A percentile compares a stretch with the other conserved stretches of the same genome.
These are phyloP conservation scores for Diachrysia chrysitis DNA, from an alignment of 2,888 invertebrate species.

Conservation along the genomic window DNA sequence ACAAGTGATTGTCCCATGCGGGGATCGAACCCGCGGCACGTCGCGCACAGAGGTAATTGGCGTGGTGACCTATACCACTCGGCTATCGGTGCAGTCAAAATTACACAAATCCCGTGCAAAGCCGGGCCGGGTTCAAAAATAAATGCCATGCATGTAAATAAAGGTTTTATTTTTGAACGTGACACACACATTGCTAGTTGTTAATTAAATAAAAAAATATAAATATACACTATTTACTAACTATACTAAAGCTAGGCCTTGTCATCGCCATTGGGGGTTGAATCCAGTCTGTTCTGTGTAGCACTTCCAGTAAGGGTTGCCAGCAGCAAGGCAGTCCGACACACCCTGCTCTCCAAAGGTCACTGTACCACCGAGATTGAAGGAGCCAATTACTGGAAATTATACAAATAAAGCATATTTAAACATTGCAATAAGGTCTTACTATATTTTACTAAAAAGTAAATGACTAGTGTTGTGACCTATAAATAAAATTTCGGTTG, in stretches of 20 bases:
- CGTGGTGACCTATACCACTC: too few relatives aligned
- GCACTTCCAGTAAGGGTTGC: conserved; percentile 65
- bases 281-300: conserved; percentile 66
- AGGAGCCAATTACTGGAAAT: conserved; percentile 66
- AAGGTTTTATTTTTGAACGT: too few relatives aligned
- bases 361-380: conserved; percentile 59
- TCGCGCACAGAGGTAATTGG: too few relatives aligned
- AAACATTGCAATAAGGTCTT: background rate
- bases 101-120: too few relatives aligned
- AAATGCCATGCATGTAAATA: too few relatives aligned
- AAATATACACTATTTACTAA: conserved; percentile 17
- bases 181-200: background rate
- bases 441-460: too few relatives aligned
- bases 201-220: background rate
- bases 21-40: too few relatives aligned
- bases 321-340: conserved; percentile 63
- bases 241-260: background rate
- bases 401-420: background rate
- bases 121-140: too few relatives aligned
- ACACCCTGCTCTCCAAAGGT: conserved; percentile 65
- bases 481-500: too few relatives aligned
- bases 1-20: too few relatives aligned
- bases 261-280: conserved; percentile 66
- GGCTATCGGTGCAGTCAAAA: too few relatives aligned
- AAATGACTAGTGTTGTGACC: too few relatives aligned